Evolutionary conservation across 2,888 invertebrate species (phyloP).

Genomic region (Rhyacophila evoluta): DNA sequence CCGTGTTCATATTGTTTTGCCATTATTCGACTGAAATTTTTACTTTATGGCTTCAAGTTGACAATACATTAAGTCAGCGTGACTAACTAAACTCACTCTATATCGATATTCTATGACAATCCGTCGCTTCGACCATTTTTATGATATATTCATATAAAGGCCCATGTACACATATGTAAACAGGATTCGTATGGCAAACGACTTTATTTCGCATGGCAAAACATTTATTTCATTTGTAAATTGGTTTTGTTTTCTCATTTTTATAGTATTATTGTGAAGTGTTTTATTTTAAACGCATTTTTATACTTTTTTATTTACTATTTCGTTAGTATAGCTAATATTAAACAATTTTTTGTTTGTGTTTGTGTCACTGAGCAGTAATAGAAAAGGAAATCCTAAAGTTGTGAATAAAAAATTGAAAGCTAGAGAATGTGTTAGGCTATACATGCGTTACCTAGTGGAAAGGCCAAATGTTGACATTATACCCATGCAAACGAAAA

Average conservation of each 20-base stretch:
- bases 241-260: background rate
- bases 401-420: conserved; percentile 49
- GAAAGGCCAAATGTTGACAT: too few relatives aligned
- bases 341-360: too few relatives aligned
- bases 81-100: too few relatives aligned
- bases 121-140: too few relatives aligned
- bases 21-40: too few relatives aligned
- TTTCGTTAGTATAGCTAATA: too few relatives aligned
- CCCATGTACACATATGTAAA: too few relatives aligned
- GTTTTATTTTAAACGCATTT: background rate
- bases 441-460: conserved; percentile 55
- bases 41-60: too few relatives aligned
- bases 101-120: too few relatives aligned
- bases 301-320: background rate
- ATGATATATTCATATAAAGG: too few relatives aligned
- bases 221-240: background rate
- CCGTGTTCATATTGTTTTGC: too few relatives aligned
- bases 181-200: background rate
- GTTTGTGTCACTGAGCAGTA: conserved; percentile 28
- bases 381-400: conserved; percentile 52
- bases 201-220: background rate
- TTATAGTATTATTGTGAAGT: background rate
- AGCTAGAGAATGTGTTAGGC: conserved; percentile 51
- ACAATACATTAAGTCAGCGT: too few relatives aligned
- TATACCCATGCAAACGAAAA: background rate